phyloP scores from a whole-genome alignment of 2,797 vertebrate genomes.

The Leptoclinus maculatus region DNA sequence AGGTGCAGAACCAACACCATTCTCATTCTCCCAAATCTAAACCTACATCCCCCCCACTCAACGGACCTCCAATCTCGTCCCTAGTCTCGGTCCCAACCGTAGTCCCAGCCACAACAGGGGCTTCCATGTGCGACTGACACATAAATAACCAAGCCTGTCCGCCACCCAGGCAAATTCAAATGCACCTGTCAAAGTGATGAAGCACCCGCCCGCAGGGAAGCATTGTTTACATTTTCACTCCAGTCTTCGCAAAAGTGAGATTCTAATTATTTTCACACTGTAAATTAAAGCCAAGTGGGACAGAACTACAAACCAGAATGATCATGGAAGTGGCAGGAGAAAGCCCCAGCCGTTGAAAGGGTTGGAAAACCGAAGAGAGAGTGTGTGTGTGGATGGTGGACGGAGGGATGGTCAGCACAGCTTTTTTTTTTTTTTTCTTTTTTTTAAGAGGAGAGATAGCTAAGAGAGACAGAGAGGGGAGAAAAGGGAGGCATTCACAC shows the following conservation, averaged over 20 bases:
- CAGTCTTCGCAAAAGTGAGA: constrained; percentile 98
- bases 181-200: constrained; percentile 99
- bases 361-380: constrained; percentile 27
- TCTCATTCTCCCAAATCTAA: constrained; percentile 18
- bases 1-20: constrained; percentile 37
- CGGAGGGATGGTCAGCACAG: constrained; percentile 62
- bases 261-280: constrained; percentile 99
- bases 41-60: constrained; percentile 26
- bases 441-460: constrained; percentile 45
- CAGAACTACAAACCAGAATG: constrained; percentile 87
- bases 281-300: constrained; percentile 99
- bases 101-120: constrained; percentile 78
- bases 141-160: constrained; percentile 99
- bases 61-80: constrained; percentile 57
- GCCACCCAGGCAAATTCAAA: constrained; percentile 99
- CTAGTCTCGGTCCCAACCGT: constrained; percentile 61
- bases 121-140: constrained; percentile 95
- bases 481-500: constrained; percentile 37
- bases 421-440: constrained; percentile 36
- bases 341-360: constrained; percentile 40
- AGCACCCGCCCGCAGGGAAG: constrained; percentile 99
- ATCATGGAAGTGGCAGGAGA: constrained; percentile 69
- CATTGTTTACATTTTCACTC: constrained; percentile 99
- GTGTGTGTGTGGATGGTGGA: constrained; percentile 46
- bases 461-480: constrained; percentile 4